Conservation (phyloP, 2,888 invertebrate genomes). For the Cephus spinipes region DNA sequence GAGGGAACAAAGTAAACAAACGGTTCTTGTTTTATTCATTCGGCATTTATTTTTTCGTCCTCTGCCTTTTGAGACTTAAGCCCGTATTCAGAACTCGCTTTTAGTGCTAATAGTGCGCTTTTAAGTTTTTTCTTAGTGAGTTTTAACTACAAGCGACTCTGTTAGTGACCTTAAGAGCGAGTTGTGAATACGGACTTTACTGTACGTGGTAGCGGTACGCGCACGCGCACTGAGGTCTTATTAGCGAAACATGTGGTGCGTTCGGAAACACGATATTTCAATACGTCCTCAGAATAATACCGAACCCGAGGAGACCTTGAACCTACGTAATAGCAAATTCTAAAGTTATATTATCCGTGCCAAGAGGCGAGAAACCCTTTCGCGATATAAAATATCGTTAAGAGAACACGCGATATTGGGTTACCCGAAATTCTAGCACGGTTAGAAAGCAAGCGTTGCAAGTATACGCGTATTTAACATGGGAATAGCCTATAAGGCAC, state of each 20-base stretch:
- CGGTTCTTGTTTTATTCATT: not conserved
- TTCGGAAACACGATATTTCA: constrained; percentile 1
- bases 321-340: not conserved
- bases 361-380: not conserved
- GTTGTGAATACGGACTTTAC: no score
- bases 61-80: not conserved
- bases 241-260: not conserved
- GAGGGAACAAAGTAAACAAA: not conserved
- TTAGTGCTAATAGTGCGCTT: no score
- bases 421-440: not conserved
- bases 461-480: not conserved
- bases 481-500: no score
- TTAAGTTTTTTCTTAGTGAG: no score
- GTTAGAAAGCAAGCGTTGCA: not conserved
- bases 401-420: not conserved
- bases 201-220: not conserved
- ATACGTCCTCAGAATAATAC: not conserved
- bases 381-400: not conserved
- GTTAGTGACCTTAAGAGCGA: no score
- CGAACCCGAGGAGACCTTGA: not conserved
- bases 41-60: not conserved
- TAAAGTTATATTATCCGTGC: not conserved
- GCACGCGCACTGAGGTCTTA: not conserved
- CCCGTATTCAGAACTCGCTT: no score
- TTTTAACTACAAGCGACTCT: no score